phyloP scores from a whole-genome alignment of 2,888 invertebrate species.

The Clusia tigrina region DNA sequence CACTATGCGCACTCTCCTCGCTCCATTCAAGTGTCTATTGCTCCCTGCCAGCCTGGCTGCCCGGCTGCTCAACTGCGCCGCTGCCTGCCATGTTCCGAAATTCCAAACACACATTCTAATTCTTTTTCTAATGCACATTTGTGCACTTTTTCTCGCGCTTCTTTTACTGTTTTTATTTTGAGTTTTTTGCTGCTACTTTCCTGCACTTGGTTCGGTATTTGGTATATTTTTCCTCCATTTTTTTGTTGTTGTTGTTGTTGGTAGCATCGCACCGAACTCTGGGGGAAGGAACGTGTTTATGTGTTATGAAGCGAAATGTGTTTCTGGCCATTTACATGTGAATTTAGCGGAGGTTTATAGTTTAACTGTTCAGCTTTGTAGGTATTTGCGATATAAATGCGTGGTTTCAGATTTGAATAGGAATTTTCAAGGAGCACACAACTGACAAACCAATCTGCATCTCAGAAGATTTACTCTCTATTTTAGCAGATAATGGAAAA shows the following conservation, averaged over 20 bases:
- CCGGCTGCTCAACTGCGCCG: background rate
- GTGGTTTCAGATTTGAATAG: no score
- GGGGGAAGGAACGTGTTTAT: background rate
- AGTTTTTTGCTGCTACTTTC: constrained; percentile 10
- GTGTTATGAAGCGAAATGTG: no score
- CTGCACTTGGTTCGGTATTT: background rate
- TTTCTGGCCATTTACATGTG: background rate
- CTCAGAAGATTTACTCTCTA: no score
- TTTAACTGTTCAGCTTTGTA: background rate
- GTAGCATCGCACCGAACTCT: no score
- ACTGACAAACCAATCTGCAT: no score
- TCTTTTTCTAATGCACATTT: constrained; percentile 56
- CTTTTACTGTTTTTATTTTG: constrained; percentile 14
- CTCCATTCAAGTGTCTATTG: background rate
- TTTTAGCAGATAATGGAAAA: no score
- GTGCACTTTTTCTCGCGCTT: constrained; percentile 32
- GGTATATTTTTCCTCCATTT: constrained; percentile 2
- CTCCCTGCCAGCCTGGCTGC: background rate
- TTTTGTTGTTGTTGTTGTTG: background rate
- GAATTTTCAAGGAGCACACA: no score
- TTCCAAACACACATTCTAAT: constrained; percentile 58
- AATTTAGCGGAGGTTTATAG: background rate
- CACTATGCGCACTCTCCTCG: background rate
- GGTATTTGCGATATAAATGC: background rate
- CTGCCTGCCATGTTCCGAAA: constrained; percentile 36